Evolutionary conservation across 2,797 vertebrate genomes (phyloP).

Genomic region (Coilia nasus): DNA sequence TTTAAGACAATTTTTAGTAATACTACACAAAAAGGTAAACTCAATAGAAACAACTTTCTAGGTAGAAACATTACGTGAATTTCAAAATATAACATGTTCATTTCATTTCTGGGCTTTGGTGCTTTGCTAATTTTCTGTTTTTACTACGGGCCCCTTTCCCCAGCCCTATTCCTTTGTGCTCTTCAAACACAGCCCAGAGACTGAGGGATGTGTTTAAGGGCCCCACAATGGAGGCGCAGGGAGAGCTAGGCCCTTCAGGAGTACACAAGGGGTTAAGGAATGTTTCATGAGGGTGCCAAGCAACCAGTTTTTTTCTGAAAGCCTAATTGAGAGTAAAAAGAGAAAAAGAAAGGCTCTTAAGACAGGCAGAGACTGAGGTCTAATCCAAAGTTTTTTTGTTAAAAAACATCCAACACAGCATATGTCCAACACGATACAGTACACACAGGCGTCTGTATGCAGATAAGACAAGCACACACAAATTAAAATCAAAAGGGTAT

Average conservation of each 20-base stretch:
- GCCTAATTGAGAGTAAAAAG: slow-evolving; percentile 54
- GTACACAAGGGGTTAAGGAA: slow-evolving; percentile 59
- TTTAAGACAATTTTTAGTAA: too few species aligned
- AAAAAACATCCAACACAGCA: slow-evolving; percentile 44
- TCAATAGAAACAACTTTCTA: too few species aligned
- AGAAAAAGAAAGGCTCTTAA: slow-evolving; percentile 52
- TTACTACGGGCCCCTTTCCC: neutral
- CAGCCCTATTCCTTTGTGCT: neutral
- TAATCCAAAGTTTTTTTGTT: slow-evolving; percentile 50
- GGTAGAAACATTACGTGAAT: too few species aligned
- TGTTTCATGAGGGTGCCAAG: slow-evolving; percentile 47
- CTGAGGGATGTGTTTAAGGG: neutral
- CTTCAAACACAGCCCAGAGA: neutral
- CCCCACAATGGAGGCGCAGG: neutral
- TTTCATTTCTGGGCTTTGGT: neutral
- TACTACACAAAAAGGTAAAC: too few species aligned
- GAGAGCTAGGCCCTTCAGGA: slow-evolving; percentile 48
- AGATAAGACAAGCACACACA: slow-evolving; percentile 41
- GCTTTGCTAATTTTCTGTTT: neutral
- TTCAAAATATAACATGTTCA: neutral
- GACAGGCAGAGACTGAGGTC: slow-evolving; percentile 50
- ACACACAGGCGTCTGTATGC: slow-evolving; percentile 32
- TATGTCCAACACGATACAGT: slow-evolving; percentile 34
- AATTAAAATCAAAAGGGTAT: neutral
- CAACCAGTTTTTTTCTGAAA: slow-evolving; percentile 51